phyloP scores from a whole-genome alignment of 1,140 invertebrate genomes.

The Brachionus rotundiformis region DNA sequence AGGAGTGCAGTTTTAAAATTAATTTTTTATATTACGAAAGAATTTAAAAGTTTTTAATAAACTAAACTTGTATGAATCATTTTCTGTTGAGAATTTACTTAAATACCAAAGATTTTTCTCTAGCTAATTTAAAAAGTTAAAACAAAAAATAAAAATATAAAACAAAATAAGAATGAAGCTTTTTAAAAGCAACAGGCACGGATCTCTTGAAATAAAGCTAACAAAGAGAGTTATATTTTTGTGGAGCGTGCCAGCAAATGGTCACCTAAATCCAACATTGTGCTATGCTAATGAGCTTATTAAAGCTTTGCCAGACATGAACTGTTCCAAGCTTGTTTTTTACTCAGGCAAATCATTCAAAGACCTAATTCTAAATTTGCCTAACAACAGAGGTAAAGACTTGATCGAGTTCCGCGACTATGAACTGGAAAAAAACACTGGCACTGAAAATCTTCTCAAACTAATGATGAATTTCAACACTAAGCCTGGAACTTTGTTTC shows the following conservation, averaged over 20 bases:
- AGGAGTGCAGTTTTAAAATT: not conserved
- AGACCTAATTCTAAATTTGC: constrained; percentile 44
- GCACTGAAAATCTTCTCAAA: constrained; percentile 42
- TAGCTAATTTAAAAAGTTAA: not conserved
- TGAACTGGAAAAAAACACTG: constrained; percentile 24
- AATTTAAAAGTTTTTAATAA: not conserved
- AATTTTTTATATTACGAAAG: not conserved
- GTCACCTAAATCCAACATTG: constrained; percentile 46
- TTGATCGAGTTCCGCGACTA: constrained; percentile 49
- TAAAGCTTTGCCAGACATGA: constrained; percentile 8
- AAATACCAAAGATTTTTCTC: constrained; percentile 37
- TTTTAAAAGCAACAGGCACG: not conserved
- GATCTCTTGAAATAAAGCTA: not conserved
- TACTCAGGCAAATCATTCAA: constrained; percentile 16
- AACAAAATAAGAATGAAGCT: not conserved
- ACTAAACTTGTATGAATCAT: not conserved
- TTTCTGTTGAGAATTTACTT: constrained; percentile 9
- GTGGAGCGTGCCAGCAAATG: constrained; percentile 50
- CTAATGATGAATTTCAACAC: constrained; percentile 49
- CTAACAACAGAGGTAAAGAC: constrained; percentile 42
- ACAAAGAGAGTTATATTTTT: constrained; percentile 26
- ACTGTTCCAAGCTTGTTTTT: constrained; percentile 23
- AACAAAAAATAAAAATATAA: not conserved
- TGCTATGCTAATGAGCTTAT: constrained; percentile 34
- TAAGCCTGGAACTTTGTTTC: constrained; percentile 29